Evolutionary conservation across 2,888 invertebrate genomes (phyloP), one percentile per base, ranked within the genome.

Genomic region (Eupithecia dodoneata): DNA sequence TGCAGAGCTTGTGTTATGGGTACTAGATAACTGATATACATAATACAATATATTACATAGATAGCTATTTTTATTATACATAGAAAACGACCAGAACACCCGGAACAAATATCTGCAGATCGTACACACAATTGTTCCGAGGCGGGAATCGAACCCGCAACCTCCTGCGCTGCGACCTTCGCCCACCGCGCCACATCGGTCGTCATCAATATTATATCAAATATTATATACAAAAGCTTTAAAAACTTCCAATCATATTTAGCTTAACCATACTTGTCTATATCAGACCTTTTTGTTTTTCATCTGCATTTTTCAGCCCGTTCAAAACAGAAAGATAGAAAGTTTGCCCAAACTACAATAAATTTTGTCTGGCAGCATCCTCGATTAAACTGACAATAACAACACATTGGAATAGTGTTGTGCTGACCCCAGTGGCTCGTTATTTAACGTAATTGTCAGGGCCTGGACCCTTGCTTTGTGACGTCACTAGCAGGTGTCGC

Each of bases 401-500:
- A 63, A 79, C 76, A 75, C 76, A 76, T 78, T 66, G 74, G 72
- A 70, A 79, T 79, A 76, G 74, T 76, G 79, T 79, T 74, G 74
- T 75, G 74, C 73, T 79, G 79, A 81, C 81, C 81, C 81, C 78
- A 72, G 78, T 74, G 74, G 76, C 79, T 80, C 80, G 79, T 80
- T 82, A 82, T 76, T 80, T 80, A 80, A 73, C 77, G 80, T 81
- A 77, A 81, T 79, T 81, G 81, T 81, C 77, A 80, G 81, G 73
- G 74, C 41, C 74, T 72, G 72, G 80, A 81, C 80, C 81, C 80
- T 76, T 80, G 78, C 81, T 79, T 81, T 82, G 82, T 79, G 79
- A 79, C 76, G 79, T 79, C 79, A 79, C 76, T 66, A 49, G 76
- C 79, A 79, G 79, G 79, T 79, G 79, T 59, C 74, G 69, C 76